phyloP scores from a whole-genome alignment of 2,888 invertebrate genomes.

The Lepetodrilus schrolli region DNA sequence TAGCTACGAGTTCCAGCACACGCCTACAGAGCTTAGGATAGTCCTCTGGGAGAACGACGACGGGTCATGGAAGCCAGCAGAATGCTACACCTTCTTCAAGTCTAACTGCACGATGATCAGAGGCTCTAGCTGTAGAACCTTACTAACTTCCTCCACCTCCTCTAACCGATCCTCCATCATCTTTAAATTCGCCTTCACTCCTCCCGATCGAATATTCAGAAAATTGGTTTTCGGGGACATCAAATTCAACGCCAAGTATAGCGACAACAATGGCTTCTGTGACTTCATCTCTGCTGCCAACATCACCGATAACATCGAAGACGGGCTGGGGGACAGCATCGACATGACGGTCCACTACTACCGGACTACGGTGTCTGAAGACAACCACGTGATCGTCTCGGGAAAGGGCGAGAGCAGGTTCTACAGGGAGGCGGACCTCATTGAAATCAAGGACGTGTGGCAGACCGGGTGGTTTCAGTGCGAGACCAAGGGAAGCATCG shows the following conservation, averaged over 20 bases:
- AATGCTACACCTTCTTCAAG: constrained; percentile 48
- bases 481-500: constrained; percentile 55
- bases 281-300: constrained; percentile 27
- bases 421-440: constrained; percentile 38
- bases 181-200: constrained; percentile 50
- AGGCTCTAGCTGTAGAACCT: constrained; percentile 32
- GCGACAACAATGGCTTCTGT: constrained; percentile 37
- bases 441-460: constrained; percentile 57
- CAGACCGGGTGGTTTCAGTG: constrained; percentile 59
- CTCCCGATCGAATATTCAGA: constrained; percentile 39
- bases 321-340: constrained; percentile 26
- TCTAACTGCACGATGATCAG: constrained; percentile 35
- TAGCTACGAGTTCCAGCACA: constrained; percentile 44
- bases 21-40: constrained; percentile 37
- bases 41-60: constrained; percentile 38
- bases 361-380: constrained; percentile 38
- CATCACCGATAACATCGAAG: constrained; percentile 31
- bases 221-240: constrained; percentile 60
- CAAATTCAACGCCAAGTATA: constrained; percentile 46
- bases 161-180: constrained; percentile 36
- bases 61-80: constrained; percentile 33
- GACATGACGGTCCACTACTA: constrained; percentile 51
- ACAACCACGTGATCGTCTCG: constrained; percentile 26
- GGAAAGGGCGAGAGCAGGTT: constrained; percentile 5
- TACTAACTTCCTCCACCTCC: constrained; percentile 22